These are phyloP conservation scores for Cerastis leucographa DNA, from an alignment of 2,888 invertebrate species.

Conservation along the genomic window DNA sequence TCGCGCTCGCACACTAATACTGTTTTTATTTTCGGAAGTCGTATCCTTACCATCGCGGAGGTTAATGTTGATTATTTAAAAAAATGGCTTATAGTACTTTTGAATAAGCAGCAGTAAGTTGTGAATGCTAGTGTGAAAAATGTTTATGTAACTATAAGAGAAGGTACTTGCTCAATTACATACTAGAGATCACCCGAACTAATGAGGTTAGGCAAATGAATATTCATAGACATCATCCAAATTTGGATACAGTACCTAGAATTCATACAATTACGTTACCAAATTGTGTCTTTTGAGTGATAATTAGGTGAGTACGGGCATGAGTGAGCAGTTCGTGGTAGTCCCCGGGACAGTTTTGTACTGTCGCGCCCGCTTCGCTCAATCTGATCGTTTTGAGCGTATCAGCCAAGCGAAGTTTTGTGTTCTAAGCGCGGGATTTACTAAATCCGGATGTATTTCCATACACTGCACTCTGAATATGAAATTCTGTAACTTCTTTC, in stretches of 20 bases:
- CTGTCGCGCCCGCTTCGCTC: slow-evolving; percentile 70
- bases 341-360: slow-evolving; percentile 67
- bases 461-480: slow-evolving; percentile 69
- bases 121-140: no score
- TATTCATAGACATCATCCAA: slow-evolving; percentile 44
- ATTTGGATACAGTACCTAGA: neutral
- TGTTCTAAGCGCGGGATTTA: slow-evolving; percentile 78
- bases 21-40: neutral
- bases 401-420: slow-evolving; percentile 79
- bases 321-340: slow-evolving; percentile 39
- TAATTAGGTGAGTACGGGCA: slow-evolving; percentile 13
- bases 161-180: neutral
- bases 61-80: no score
- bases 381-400: slow-evolving; percentile 78
- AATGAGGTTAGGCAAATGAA: slow-evolving; percentile 45
- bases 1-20: neutral
- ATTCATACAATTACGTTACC: no score
- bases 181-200: slow-evolving; percentile 9
- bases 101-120: no score
- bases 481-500: slow-evolving; percentile 66
- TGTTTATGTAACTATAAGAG: no score
- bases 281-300: neutral
- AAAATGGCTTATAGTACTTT: no score
- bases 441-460: slow-evolving; percentile 73
- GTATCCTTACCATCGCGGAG: neutral